These are phyloP conservation scores for Hydrozoanthus tunicans DNA, from an alignment of 64 coral and sea anemone genomes.

Conservation along the genomic window DNA sequence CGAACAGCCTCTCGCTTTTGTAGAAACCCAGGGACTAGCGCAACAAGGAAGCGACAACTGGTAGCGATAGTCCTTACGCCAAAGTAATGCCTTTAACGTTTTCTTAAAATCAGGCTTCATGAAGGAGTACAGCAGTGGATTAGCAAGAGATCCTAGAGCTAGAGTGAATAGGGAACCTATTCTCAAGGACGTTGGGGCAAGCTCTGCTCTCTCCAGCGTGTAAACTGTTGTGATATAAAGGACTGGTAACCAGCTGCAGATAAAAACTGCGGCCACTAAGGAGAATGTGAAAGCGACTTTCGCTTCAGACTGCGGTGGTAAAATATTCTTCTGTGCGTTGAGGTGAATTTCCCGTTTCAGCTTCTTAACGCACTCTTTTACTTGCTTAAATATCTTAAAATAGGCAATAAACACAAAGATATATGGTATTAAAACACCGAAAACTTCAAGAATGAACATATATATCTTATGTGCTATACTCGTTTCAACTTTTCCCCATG, in stretches of 20 bases:
- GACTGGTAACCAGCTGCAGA: conserved; percentile 71
- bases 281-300: conserved; percentile 64
- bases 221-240: conserved; percentile 62
- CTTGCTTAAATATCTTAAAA: conserved; percentile 65
- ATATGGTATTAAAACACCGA: conserved; percentile 64
- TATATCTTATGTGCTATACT: conserved; percentile 35
- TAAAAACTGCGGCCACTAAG: conserved; percentile 51
- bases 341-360: conserved; percentile 42
- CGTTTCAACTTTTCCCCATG: background rate
- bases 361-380: conserved; percentile 36
- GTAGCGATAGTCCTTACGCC: background rate
- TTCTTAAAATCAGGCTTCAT: conserved; percentile 86
- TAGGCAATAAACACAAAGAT: conserved; percentile 59
- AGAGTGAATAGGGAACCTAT: conserved; percentile 55
- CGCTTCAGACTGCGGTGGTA: conserved; percentile 37
- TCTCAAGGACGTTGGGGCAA: conserved; percentile 31
- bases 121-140: conserved; percentile 81
- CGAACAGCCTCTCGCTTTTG: background rate
- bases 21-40: background rate
- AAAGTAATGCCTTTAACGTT: conserved; percentile 44
- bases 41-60: background rate
- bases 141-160: conserved; percentile 73
- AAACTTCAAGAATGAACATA: conserved; percentile 46
- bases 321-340: conserved; percentile 17
- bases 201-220: background rate